phyloP scores from a whole-genome alignment of 2,113 vertebrate genomes.

The Poeciliopsis retropinna region DNA sequence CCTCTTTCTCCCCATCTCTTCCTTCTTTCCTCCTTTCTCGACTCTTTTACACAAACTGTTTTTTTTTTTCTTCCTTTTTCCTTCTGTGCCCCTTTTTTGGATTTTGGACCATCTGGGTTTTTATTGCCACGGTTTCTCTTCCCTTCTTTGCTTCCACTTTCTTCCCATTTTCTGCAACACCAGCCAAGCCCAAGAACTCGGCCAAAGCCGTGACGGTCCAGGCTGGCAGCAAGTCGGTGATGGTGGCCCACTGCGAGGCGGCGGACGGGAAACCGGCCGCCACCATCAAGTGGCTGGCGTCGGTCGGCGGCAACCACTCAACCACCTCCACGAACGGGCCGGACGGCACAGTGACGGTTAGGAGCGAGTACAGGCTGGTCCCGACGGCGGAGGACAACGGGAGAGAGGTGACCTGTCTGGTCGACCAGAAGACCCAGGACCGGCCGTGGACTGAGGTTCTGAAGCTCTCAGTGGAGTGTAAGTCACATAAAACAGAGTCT shows the following conservation, averaged over 20 bases:
- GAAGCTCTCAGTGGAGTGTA: slow-evolving; percentile 79
- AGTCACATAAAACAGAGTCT: slow-evolving; percentile 30
- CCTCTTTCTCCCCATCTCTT: no score
- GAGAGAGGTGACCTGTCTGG: slow-evolving; percentile 71
- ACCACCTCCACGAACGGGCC: slow-evolving; percentile 53
- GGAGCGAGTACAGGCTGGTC: slow-evolving; percentile 80
- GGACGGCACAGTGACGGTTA: slow-evolving; percentile 82
- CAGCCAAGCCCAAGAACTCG: slow-evolving; percentile 80
- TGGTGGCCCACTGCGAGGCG: slow-evolving; percentile 84
- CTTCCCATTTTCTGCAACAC: not conserved
- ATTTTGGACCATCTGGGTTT: not conserved
- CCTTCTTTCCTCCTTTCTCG: no score
- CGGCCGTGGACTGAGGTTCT: slow-evolving; percentile 53
- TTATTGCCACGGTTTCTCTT: no score
- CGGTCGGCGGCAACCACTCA: slow-evolving; percentile 62
- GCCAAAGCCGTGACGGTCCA: slow-evolving; percentile 74
- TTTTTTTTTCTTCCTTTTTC: no score
- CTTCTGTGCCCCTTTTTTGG: not conserved
- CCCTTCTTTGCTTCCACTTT: not conserved
- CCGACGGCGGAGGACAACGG: slow-evolving; percentile 70
- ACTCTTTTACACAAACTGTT: no score
- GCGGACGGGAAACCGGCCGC: slow-evolving; percentile 81
- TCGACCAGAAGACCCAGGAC: slow-evolving; percentile 73
- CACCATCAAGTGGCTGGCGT: slow-evolving; percentile 79
- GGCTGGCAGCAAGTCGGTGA: slow-evolving; percentile 59